A percentile compares a stretch with the other conserved stretches of the same genome.
phyloP scores from a whole-genome alignment of 1,140 invertebrate species.

The Metaphire vulgaris region DNA sequence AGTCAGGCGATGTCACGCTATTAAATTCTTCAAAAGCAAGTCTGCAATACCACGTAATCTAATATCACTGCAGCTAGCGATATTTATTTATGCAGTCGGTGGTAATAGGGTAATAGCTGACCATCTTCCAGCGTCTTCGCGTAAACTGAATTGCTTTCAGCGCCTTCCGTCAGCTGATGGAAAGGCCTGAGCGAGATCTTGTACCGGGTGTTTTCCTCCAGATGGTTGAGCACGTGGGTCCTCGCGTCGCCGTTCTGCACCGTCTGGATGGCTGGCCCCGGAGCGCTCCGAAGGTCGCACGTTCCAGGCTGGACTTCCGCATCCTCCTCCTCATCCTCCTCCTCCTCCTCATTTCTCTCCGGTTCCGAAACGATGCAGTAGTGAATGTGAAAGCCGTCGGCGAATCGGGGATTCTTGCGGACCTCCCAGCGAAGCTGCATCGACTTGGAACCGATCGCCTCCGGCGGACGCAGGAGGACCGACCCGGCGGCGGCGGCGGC shows the following conservation, averaged over 20 bases:
- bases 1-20: too few relatives aligned
- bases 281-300: conserved; percentile 24
- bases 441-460: conserved; percentile 69
- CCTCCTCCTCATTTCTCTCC: conserved; percentile 28
- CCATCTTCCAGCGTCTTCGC: conserved; percentile 54
- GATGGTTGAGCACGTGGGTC: conserved; percentile 62
- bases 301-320: too few relatives aligned
- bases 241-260: conserved; percentile 45
- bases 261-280: conserved; percentile 34
- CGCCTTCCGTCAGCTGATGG: conserved; percentile 69
- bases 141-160: conserved; percentile 58
- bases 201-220: conserved; percentile 77
- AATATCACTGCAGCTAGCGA: too few relatives aligned
- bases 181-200: conserved; percentile 58
- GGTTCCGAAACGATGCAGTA: conserved; percentile 65
- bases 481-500: too few relatives aligned
- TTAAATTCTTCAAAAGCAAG: too few relatives aligned
- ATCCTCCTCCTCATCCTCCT: conserved; percentile 31
- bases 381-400: conserved; percentile 87
- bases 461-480: conserved; percentile 67
- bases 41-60: too few relatives aligned
- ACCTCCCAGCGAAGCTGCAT: conserved; percentile 79
- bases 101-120: too few relatives aligned
- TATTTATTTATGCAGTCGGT: too few relatives aligned
- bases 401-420: conserved; percentile 48